These are phyloP conservation scores for Percina caprodes DNA, from an alignment of 2,113 vertebrate genomes.

Conservation along the genomic window DNA sequence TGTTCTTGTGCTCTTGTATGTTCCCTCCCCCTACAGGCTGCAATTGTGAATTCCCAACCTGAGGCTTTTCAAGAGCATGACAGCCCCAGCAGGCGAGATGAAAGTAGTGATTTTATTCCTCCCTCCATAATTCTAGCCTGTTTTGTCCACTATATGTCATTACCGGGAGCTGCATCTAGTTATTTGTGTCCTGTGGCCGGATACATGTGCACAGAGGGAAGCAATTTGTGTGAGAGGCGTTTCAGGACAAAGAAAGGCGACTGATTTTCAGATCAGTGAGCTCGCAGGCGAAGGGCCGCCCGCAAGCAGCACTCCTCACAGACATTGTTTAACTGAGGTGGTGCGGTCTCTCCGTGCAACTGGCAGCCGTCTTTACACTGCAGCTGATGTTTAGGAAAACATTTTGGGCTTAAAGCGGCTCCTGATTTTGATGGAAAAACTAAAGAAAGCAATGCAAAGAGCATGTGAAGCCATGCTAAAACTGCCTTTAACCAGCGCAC, in stretches of 20 bases:
- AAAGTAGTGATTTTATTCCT: conserved; percentile 74
- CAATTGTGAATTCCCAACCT: conserved; percentile 63
- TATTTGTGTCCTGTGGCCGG: conserved; percentile 85
- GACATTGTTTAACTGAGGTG: conserved; percentile 25
- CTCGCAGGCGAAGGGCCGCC: conserved; percentile 52
- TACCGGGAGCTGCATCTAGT: conserved; percentile 82
- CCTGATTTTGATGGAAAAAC: background rate
- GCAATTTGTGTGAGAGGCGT: conserved; percentile 80
- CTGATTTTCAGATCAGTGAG: conserved; percentile 68
- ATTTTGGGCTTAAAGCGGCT: background rate
- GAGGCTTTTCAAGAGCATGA: conserved; percentile 63
- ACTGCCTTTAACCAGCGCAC: background rate
- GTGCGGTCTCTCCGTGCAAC: background rate
- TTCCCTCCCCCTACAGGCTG: conserved; percentile 39
- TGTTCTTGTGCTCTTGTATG: conserved; percentile 29
- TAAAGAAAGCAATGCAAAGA: background rate
- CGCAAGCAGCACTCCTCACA: background rate
- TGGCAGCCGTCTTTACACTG: conserved; percentile 7
- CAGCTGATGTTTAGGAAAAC: conserved; percentile 2
- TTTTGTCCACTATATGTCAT: conserved; percentile 82
- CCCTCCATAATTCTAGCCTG: conserved; percentile 80
- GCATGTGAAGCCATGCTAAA: background rate
- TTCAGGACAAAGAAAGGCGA: conserved; percentile 63
- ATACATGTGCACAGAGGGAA: conserved; percentile 81
- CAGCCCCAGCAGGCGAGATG: conserved; percentile 73